Conservation (phyloP, 1,140 invertebrate genomes). For the Temnothorax nylanderi region DNA sequence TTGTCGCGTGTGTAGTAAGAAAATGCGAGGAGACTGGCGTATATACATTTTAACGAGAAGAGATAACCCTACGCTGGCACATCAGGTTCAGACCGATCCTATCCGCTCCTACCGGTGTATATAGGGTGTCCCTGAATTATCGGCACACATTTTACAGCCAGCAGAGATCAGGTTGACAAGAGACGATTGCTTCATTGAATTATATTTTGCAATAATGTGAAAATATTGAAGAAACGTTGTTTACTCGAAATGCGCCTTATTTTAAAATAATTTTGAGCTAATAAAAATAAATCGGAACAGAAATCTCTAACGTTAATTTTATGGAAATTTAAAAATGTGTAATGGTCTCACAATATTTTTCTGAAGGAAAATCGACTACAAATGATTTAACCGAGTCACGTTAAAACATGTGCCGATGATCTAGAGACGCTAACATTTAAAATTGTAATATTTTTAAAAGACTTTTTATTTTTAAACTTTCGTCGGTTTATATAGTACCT, state of each 20-base stretch:
- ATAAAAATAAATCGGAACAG: not conserved
- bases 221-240: not conserved
- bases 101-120: slow-evolving; percentile 27
- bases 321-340: not conserved
- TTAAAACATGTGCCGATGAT: slow-evolving; percentile 1
- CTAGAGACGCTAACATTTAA: not conserved
- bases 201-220: not conserved
- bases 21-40: not conserved
- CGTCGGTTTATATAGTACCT: not conserved
- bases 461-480: slow-evolving; percentile 15
- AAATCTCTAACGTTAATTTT: not conserved
- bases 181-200: not conserved
- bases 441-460: not conserved
- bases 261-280: not conserved
- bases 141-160: slow-evolving; percentile 10
- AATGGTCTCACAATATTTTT: not conserved
- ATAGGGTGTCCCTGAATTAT: slow-evolving; percentile 23
- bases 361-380: not conserved
- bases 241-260: not conserved
- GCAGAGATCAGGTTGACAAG: not conserved
- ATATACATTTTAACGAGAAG: slow-evolving; percentile 33
- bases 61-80: slow-evolving; percentile 36
- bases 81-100: slow-evolving; percentile 44
- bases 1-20: not conserved
- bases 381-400: not conserved